phyloP scores from a whole-genome alignment of 2,797 vertebrate species.

The Synanceia verrucosa region DNA sequence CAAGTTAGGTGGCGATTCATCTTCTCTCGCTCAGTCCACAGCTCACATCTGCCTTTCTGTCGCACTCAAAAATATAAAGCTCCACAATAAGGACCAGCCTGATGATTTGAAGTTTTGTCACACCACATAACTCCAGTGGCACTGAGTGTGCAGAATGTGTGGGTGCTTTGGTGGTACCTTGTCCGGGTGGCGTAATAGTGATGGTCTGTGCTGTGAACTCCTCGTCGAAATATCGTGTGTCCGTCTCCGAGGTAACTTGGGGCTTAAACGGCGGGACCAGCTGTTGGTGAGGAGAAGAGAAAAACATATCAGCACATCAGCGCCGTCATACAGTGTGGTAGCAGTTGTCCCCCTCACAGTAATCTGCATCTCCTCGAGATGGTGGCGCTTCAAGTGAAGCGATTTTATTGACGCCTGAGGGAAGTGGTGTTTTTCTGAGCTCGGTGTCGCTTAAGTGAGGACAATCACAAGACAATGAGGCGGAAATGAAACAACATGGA shows the following conservation, averaged over 20 bases:
- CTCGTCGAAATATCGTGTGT: conserved; percentile 97
- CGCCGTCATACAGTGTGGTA: conserved; percentile 30
- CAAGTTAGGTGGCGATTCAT: neutral
- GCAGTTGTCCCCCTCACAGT: conserved; percentile 50
- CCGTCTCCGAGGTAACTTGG: conserved; percentile 97
- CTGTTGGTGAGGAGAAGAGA: conserved; percentile 76
- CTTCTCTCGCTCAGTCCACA: neutral
- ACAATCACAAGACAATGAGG: neutral
- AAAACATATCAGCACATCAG: conserved; percentile 58
- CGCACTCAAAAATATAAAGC: neutral
- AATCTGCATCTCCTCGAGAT: conserved; percentile 12
- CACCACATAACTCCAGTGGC: neutral
- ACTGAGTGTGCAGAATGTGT: neutral
- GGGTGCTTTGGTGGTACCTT: conserved; percentile 83
- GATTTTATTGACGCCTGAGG: neutral
- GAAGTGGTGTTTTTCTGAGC: neutral
- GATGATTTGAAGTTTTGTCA: neutral
- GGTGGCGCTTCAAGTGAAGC: neutral
- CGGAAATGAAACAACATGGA: neutral
- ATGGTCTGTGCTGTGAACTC: conserved; percentile 99
- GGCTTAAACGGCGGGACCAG: conserved; percentile 95
- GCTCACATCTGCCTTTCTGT: neutral
- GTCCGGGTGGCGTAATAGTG: conserved; percentile 97
- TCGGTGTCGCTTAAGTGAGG: neutral
- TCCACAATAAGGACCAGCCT: neutral